Percentiles rank a stretch among this genome's conserved stretches.
Conservation (phyloP, 2,888 invertebrate genomes). For the Octonoba sinensis region DNA sequence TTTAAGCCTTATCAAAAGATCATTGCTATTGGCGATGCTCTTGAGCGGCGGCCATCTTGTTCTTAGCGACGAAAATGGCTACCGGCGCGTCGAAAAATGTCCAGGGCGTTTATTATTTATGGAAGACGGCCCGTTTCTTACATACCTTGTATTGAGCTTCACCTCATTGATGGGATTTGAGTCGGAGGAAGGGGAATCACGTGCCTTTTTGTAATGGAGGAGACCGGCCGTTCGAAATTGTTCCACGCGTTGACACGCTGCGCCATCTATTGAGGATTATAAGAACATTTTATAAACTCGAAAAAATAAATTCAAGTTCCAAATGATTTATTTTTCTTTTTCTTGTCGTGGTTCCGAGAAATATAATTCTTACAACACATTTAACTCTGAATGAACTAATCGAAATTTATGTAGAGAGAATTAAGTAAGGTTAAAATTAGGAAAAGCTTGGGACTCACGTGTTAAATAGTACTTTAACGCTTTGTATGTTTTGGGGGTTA, state of each 20-base stretch:
- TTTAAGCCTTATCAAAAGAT: no score
- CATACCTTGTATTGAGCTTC: conserved; percentile 45
- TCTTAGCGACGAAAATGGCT: conserved; percentile 51
- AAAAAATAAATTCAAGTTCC: no score
- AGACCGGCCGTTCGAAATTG: conserved; percentile 16
- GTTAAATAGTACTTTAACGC: no score
- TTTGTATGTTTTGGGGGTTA: no score
- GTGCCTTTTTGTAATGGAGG: conserved; percentile 35
- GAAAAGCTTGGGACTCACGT: no score
- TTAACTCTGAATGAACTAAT: no score
- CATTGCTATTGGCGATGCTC: background rate
- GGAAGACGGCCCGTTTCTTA: conserved; percentile 44
- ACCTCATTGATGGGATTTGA: conserved; percentile 52
- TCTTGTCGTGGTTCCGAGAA: no score
- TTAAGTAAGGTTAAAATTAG: no score
- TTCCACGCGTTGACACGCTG: conserved; percentile 2
- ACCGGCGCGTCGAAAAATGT: conserved; percentile 56
- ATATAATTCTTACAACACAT: no score
- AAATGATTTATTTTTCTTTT: no score
- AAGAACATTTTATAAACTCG: background rate
- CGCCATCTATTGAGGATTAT: conserved; percentile 27
- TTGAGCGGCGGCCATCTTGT: conserved; percentile 33
- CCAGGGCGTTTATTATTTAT: conserved; percentile 61
- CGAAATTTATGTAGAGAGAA: no score
- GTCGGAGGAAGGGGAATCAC: conserved; percentile 4